A percentile compares a stretch with the other conserved stretches of the same genome.
Evolutionary conservation across 2,113 vertebrate species (phyloP).

Genomic region (Carlito syrichta): DNA sequence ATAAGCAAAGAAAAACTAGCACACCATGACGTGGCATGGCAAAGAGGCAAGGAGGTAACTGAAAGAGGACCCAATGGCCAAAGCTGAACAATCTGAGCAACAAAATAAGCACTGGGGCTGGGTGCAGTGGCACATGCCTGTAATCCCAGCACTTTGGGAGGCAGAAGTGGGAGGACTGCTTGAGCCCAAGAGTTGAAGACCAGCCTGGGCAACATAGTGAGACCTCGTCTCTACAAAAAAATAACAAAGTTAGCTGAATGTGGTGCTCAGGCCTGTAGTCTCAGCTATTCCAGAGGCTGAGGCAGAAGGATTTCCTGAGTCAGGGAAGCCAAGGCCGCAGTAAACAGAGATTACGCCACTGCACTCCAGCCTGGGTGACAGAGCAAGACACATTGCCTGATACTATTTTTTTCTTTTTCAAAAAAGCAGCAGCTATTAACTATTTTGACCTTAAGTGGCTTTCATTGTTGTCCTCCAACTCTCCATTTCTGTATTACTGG

Average conservation of each 20-base stretch:
- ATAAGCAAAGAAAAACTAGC: not conserved
- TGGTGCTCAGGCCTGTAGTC: not conserved
- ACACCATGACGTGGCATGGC: not conserved
- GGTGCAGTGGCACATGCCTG: not conserved
- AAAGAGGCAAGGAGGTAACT: not conserved
- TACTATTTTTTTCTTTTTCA: too few relatives aligned
- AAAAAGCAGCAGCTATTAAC: too few relatives aligned
- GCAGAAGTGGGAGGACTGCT: accelerated
- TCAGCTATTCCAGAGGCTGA: not conserved
- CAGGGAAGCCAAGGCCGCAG: not conserved
- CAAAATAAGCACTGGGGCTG: not conserved
- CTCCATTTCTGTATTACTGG: too few relatives aligned
- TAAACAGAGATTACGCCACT: not conserved
- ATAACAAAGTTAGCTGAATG: not conserved
- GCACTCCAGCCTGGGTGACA: not conserved
- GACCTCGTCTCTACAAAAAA: not conserved
- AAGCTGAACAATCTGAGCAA: not conserved
- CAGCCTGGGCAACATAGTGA: not conserved
- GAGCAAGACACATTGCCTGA: too few relatives aligned
- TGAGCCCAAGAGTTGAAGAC: not conserved
- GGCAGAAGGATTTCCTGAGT: not conserved
- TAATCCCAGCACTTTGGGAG: not conserved
- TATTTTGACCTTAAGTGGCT: too few relatives aligned
- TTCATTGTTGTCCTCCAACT: too few relatives aligned
- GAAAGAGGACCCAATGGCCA: not conserved